phyloP scores from a whole-genome alignment of 2,888 invertebrate species.

The Tribolium freemani region DNA sequence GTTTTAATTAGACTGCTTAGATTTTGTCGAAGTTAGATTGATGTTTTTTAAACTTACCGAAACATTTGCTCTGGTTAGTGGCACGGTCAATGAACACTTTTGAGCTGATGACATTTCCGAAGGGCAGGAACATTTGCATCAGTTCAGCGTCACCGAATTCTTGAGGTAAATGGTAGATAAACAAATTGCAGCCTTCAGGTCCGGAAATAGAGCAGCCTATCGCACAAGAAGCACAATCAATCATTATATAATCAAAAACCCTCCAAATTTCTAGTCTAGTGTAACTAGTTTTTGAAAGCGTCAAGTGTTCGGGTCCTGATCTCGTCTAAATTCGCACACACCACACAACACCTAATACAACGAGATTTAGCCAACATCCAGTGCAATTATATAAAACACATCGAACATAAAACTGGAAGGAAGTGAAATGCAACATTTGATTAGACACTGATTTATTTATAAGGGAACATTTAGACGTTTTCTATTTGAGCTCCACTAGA shows the following conservation, averaged over 20 bases:
- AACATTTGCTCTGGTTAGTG: slow-evolving; percentile 99
- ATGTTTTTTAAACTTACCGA: slow-evolving; percentile 80
- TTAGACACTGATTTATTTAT: slow-evolving; percentile 35
- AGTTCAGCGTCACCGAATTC: slow-evolving; percentile 99
- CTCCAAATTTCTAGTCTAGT: not conserved
- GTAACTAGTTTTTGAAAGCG: too few species aligned
- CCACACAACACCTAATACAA: slow-evolving; percentile 56
- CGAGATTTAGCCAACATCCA: slow-evolving; percentile 57
- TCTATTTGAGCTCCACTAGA: slow-evolving; percentile 28
- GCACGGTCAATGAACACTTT: slow-evolving; percentile 99
- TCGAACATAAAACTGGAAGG: slow-evolving; percentile 54
- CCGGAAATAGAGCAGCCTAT: slow-evolving; percentile 96
- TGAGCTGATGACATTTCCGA: slow-evolving; percentile 99
- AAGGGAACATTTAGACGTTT: slow-evolving; percentile 36
- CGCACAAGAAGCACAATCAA: slow-evolving; percentile 37
- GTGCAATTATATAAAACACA: slow-evolving; percentile 57
- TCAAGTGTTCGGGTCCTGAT: not conserved
- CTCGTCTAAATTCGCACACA: slow-evolving; percentile 38
- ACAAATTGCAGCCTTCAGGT: slow-evolving; percentile 99
- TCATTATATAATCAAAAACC: not conserved
- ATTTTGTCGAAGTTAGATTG: too few species aligned
- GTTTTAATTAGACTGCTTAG: too few species aligned
- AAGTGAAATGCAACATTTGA: slow-evolving; percentile 56
- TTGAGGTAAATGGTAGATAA: slow-evolving; percentile 99
- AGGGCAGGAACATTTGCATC: slow-evolving; percentile 99